Base-by-base conservation (phyloP, 2,888 invertebrate genomes). In the Phalera bucephala region DNA sequence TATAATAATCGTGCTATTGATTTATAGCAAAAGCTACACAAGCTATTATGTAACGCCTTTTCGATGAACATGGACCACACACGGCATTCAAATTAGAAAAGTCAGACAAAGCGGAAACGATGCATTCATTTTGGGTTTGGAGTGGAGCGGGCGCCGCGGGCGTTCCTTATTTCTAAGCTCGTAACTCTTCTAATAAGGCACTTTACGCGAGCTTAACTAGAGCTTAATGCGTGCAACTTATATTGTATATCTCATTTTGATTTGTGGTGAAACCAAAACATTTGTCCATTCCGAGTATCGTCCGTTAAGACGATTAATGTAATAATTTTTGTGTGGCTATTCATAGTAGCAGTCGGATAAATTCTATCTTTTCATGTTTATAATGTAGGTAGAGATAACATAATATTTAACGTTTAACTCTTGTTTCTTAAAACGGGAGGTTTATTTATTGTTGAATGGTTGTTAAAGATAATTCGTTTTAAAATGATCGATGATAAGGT, bases 131-230 rank as follows among this genome's bases (percentile, higher is more conserved):
- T 67, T 69, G 64, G 70, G 66, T 70, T 73, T 68, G 73, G 75
- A 72, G 67, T 68, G 65, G 64, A 65, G 61, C 61, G 57, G 57
- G 63, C 84, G 77, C 86, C 72, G 80, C 85, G 75, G 87, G 85
- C 78, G 81, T 77, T 69, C 81, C 69, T 76, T 73, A 66, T 72
- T 73, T 78, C 71, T 67, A 78, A 78, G 69, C 72, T 75, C 82
- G 79, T 85, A 85, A 85, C 72, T 86, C 80, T 82, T 80, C 72
- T 78, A 80, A 80, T 80, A 83, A 81, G 80, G 81, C 77, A 82
- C 67, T 78, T 81, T 78, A 82, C 79, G 75, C 72, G 71, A 75
- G 76, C 71, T 76, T 81, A 78, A 77, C 71, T 75, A 76, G 75
- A 71, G 76, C 78, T 76, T 76, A 79, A 78, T 75, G 74, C 71